phyloP scores from a whole-genome alignment of 2,797 vertebrate genomes.

The Artibeus jamaicensis region DNA sequence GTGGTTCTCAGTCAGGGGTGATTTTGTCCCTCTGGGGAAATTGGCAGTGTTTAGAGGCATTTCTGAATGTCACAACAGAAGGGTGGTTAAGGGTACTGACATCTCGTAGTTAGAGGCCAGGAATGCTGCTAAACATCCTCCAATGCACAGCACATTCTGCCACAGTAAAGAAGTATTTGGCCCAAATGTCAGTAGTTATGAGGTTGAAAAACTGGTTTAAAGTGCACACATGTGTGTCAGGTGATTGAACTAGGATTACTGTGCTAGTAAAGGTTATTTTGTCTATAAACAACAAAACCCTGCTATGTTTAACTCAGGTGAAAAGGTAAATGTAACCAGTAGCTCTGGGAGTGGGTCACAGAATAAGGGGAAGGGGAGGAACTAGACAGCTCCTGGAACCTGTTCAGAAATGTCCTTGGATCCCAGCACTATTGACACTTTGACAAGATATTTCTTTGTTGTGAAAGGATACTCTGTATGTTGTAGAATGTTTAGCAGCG shows the following conservation, averaged over 20 bases:
- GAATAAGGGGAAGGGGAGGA: background rate
- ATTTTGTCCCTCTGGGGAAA: background rate
- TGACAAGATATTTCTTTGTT: background rate
- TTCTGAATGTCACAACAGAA: background rate
- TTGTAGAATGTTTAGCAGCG: background rate
- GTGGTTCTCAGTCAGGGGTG: background rate
- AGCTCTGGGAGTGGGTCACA: background rate
- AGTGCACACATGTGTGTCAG: background rate
- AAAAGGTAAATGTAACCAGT: constrained; percentile 21
- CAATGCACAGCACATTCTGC: background rate
- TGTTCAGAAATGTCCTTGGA: background rate
- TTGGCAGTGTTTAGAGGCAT: background rate
- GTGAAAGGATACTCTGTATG: background rate
- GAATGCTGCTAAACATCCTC: background rate
- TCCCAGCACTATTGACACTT: background rate
- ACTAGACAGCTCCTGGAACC: background rate
- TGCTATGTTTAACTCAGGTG: background rate
- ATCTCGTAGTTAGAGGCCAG: background rate
- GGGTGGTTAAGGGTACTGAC: background rate
- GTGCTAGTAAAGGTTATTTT: background rate
- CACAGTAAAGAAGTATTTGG: background rate
- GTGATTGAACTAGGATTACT: background rate
- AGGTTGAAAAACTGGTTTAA: constrained; percentile 41
- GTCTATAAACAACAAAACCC: background rate
- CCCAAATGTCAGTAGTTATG: background rate